Evolutionary conservation across 2,113 vertebrate genomes (phyloP), one percentile per base, ranked within the genome.

Genomic region (Condylura cristata): DNA sequence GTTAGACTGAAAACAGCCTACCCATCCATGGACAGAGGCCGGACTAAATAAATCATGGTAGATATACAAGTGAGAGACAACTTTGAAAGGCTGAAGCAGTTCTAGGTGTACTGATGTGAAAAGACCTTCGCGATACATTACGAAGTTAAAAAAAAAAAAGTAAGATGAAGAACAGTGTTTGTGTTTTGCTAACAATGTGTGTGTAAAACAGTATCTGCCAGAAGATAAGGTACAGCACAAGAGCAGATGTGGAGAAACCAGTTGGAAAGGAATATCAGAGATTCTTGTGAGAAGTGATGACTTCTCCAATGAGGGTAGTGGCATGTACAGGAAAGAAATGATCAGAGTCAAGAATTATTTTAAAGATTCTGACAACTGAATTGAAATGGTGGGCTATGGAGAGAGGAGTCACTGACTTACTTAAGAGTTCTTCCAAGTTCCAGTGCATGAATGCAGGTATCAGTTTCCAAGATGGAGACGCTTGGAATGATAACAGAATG

Each of bases 31-130:
- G 13, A 28, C 30, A 58, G 53, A 94, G 8, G 92, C 74, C 9
- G 37, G 24, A 39, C 70, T 95, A 86, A 78, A 48, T 91, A 78
- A 81, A 86, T 80, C 58, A 41, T 24, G 53, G 26, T 61, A 89
- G n/a, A 56, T 82, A 56, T 9, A 76, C 9, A 26, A 48, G 32
- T 79, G 75, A 71, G 81, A 63, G 58, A 12, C 28, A 81, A 70
- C 68, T 85, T 20, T 91, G 80, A 87, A 92, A 91, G 90, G 70
- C 18, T 78, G 37, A 86, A 76, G 65, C 7, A 28, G 22, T 76
- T 81, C 66, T 39, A 86, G 87, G 9, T 39, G 51, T 72, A 78
- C 18, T 37, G 39, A 63, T 63, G 13, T 70, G 83, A 80, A 88
- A 89, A 70, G 13, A 78, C 16, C 56, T 78, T 85, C 34, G 51